Conservation (phyloP, 2,113 vertebrate genomes). For the Aythya baeri region DNA sequence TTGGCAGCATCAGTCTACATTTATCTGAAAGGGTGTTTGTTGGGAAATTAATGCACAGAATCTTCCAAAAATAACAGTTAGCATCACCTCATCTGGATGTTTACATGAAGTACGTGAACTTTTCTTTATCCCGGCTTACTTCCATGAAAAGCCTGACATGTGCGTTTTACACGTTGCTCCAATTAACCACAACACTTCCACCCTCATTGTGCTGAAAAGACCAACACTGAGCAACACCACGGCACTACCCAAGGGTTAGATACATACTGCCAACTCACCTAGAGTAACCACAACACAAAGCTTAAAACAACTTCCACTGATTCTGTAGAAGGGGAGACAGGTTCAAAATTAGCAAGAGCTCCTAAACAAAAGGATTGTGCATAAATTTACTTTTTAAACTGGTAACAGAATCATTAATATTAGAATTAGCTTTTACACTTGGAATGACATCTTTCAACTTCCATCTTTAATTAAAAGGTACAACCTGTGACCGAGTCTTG, state of each 20-base stretch:
- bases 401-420: conserved; percentile 32
- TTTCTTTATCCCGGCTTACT: neutral
- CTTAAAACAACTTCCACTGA: neutral
- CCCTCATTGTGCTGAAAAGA: neutral
- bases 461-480: neutral
- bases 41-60: neutral
- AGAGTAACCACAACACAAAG: neutral
- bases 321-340: neutral
- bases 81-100: neutral
- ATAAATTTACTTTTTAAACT: conserved; percentile 27
- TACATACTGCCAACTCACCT: neutral
- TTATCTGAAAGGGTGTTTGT: neutral
- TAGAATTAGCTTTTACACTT: conserved; percentile 40
- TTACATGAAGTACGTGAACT: neutral
- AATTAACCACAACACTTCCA: neutral
- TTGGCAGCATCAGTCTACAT: neutral
- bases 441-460: neutral
- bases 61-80: neutral
- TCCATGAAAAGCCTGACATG: neutral
- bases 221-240: neutral
- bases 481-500: neutral
- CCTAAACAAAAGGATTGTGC: neutral
- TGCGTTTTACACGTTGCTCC: neutral
- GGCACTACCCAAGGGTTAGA: neutral
- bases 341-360: neutral